A percentile compares a stretch with the other conserved stretches of the same genome.
Evolutionary conservation across 1,140 invertebrate species (phyloP).

Genomic region (Ceratina calcarata): DNA sequence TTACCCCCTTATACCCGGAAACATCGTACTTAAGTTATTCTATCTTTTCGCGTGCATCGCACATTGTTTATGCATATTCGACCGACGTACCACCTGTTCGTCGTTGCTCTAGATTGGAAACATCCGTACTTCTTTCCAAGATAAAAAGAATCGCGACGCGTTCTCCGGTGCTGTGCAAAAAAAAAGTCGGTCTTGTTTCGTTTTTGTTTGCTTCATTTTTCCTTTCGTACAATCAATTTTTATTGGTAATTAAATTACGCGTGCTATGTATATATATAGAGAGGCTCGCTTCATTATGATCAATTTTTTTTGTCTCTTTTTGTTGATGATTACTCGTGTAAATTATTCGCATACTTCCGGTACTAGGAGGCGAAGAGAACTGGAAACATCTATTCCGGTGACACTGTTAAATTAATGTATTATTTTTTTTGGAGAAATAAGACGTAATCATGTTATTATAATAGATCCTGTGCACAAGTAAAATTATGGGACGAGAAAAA

Average conservation of each 20-base stretch:
- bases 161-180: slow-evolving; percentile 23
- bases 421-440: not conserved
- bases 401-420: not conserved
- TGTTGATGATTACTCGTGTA: slow-evolving; percentile 40
- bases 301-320: not conserved
- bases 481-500: too few species aligned
- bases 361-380: slow-evolving; percentile 6
- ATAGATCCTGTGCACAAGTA: not conserved
- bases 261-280: not conserved
- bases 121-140: not conserved
- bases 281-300: not conserved
- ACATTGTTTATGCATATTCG: slow-evolving; percentile 5
- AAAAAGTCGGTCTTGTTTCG: slow-evolving; percentile 52
- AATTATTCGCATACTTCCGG: slow-evolving; percentile 17
- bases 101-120: not conserved
- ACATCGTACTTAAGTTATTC: slow-evolving; percentile 49
- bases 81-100: not conserved
- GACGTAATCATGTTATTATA: slow-evolving; percentile 19
- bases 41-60: slow-evolving; percentile 24
- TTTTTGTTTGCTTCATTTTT: slow-evolving; percentile 62
- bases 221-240: slow-evolving; percentile 33
- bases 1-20: not conserved
- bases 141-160: slow-evolving; percentile 33
- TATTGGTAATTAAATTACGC: slow-evolving; percentile 28
- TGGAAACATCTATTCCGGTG: not conserved